Evolutionary conservation across 37 sponge, comb jelly and placozoan species (phyloP), one percentile per base, ranked within the genome.

Genomic region (Mnemiopsis leidyi): DNA sequence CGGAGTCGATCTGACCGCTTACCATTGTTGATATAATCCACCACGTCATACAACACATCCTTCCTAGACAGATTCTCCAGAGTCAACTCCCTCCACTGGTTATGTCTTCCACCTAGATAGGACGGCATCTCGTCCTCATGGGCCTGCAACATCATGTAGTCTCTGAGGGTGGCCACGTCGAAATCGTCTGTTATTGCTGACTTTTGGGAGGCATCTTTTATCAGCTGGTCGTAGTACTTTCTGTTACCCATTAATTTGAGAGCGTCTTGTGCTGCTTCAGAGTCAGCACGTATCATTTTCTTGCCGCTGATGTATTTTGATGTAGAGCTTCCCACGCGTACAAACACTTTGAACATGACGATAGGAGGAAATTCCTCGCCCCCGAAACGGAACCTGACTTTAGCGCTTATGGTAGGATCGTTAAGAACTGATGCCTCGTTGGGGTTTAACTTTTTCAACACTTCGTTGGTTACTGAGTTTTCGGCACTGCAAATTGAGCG

Each of bases 231-330:
- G 82, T 92, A 97, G 93, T 94, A 96, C 37, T 28, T 92, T 16
- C 99, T 38, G 69, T 95, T 94, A 0, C 99, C 97, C 99, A 98
- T 98, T 94, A 93, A 79, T 67, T 93, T 90, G 26, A 95, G 68
- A n/a, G 99, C 96, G 93, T 98, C 99, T 30, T 67, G 79, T 20
- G 99, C 96, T 48, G 99, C 99, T 96, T 95, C 94, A 1, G 97
- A 82, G 26, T 94, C 93, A 20, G 97, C 96, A 69, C 76, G 93
- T 5, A 98, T 97, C 93, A 95, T 94, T 85, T 93, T 96, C 94
- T 94, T 97, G 0, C 99, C 99, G 69, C 94, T 96, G 30, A 97
- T 93, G 92, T 98, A 98, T 67, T 77, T 37, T 93, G 93, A 37
- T 88, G 93, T 37, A 0, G 76, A 83, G 38, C 93, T 96, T 68